Evolutionary conservation across 2,888 invertebrate genomes (phyloP).

Genomic region (Drosophila gaucha): DNA sequence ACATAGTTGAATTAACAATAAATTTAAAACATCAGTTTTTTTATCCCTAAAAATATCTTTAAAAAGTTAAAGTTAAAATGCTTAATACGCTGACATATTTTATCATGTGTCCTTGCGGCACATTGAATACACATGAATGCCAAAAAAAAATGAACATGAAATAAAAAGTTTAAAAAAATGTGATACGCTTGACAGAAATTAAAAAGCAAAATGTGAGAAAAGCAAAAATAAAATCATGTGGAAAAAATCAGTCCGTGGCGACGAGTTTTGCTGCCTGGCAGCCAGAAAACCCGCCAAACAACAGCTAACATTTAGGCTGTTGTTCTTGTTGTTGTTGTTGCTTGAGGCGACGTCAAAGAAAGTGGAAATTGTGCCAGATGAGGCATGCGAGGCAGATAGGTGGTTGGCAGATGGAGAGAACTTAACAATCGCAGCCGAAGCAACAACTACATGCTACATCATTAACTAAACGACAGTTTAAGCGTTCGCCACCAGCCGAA

Average conservation of each 20-base stretch:
- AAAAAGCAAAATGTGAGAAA: slow-evolving; percentile 27
- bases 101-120: slow-evolving; percentile 34
- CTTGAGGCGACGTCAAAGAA: slow-evolving; percentile 51
- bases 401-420: not conserved
- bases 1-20: too few species aligned
- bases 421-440: slow-evolving; percentile 37
- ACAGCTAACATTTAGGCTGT: slow-evolving; percentile 21
- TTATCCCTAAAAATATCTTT: not conserved
- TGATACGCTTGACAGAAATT: slow-evolving; percentile 40
- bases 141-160: slow-evolving; percentile 1
- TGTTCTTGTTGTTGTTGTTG: slow-evolving; percentile 16
- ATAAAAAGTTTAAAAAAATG: not conserved
- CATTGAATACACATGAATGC: slow-evolving; percentile 32
- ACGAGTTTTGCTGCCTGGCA: slow-evolving; percentile 14
- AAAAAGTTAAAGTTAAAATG: not conserved
- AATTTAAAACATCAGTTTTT: too few species aligned
- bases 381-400: slow-evolving; percentile 29
- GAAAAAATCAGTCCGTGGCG: slow-evolving; percentile 21
- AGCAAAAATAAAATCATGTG: slow-evolving; percentile 19
- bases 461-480: slow-evolving; percentile 81
- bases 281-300: slow-evolving; percentile 23
- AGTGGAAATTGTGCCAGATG: slow-evolving; percentile 63
- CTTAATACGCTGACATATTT: slow-evolving; percentile 10
- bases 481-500: slow-evolving; percentile 47
- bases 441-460: slow-evolving; percentile 72